Conservation (phyloP, 2,888 invertebrate genomes). For the Baccha elongata region DNA sequence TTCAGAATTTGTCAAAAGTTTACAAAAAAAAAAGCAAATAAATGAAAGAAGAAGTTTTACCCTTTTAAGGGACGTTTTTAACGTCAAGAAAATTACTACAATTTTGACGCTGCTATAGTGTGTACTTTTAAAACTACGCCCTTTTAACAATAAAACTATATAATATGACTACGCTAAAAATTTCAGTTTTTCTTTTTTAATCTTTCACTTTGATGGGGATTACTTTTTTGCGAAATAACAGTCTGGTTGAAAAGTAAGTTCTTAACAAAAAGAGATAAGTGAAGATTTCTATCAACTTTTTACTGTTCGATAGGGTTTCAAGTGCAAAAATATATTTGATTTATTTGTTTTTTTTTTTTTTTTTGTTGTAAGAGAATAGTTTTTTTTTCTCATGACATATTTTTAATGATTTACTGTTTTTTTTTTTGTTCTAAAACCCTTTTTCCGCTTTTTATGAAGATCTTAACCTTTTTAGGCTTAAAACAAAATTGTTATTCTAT, state of each 20-base stretch:
- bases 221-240: neutral
- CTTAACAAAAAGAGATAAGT: neutral
- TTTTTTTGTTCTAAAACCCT: too few relatives aligned
- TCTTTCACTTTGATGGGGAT: neutral
- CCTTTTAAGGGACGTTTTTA: slow-evolving; percentile 18
- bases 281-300: too few relatives aligned
- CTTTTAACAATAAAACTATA: neutral
- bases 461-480: too few relatives aligned
- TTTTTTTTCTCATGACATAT: too few relatives aligned
- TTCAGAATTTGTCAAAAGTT: slow-evolving; percentile 6
- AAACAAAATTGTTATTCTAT: too few relatives aligned
- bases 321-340: too few relatives aligned
- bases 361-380: too few relatives aligned
- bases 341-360: too few relatives aligned
- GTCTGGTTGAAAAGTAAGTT: neutral
- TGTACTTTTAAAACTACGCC: neutral
- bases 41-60: neutral
- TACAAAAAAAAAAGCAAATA: neutral
- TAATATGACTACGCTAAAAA: neutral
- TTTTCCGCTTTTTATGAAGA: too few relatives aligned
- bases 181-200: neutral
- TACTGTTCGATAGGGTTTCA: too few relatives aligned
- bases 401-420: too few relatives aligned
- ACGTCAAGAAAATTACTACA: slow-evolving; percentile 8
- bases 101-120: neutral